Base-by-base conservation (phyloP, 2,797 vertebrate species). In the Epinephelus malabaricus region DNA sequence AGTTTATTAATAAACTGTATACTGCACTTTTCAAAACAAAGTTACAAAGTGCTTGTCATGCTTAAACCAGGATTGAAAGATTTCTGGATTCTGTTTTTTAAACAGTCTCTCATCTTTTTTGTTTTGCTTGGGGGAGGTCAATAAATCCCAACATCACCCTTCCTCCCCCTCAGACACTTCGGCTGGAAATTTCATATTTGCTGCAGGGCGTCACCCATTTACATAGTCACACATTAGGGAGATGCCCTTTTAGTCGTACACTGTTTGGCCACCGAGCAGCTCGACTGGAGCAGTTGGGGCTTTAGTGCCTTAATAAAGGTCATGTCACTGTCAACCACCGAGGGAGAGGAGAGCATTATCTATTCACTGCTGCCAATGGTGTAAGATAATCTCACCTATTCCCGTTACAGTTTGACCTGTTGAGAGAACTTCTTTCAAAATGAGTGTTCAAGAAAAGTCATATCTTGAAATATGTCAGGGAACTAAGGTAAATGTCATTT, bases 231-330 rank as follows among this genome's bases (percentile, higher is more conserved):
- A 86, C 86, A 63, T 82, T 66, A 75, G 86, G 75, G 88, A 88
- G 73, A 66, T 89, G 77, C 73, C 87, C 88, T 88, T 88, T 92
- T 27, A 63, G 68, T 34, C 59, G 73, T 67, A 85, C 50, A 17
- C 68, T 64, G 68, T 89, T 81, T 86, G 74, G 73, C 77, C 75
- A 70, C 50, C 5, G 19, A 89, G 67, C 81, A 79, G 73, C 87
- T 89, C 27, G 21, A 71, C 66, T 67, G 51, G 13, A 82, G 71
- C 72, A 64, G 69, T 62, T 25, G 67, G 85, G 73, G 80, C 38
- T 54, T 82, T 60, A 67, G 81, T 25, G 82, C 82, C 64, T 84
- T 88, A 80, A 87, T 86, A 82, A 90, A 92, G 86, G 89, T 71
- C 89, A 93, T 54, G 10, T 90, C 79, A 85, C 79, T 84, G 81